Conservation (phyloP, 1,140 invertebrate species). For the Sycophila sp. region DNA sequence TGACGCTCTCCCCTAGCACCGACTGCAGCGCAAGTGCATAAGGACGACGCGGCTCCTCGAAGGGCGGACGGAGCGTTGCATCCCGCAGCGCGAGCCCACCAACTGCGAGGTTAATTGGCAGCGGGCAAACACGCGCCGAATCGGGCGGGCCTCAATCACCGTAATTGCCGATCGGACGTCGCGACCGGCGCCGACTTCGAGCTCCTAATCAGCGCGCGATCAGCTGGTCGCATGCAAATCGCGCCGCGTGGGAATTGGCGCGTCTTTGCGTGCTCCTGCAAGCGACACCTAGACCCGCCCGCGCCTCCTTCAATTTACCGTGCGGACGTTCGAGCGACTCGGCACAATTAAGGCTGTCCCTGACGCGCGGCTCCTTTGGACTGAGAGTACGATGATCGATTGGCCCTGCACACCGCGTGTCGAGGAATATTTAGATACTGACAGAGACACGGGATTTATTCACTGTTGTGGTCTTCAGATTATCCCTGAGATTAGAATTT, state of each 20-base stretch:
- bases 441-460: too few relatives aligned
- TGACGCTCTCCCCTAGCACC: too few relatives aligned
- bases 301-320: background rate
- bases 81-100: background rate
- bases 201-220: constrained; percentile 19
- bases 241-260: background rate
- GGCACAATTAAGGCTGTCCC: background rate
- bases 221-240: constrained; percentile 1
- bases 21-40: background rate
- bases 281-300: background rate
- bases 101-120: constrained; percentile 6
- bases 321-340: background rate
- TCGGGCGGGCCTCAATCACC: background rate
- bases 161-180: constrained; percentile 25
- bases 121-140: background rate
- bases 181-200: background rate
- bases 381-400: too few relatives aligned
- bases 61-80: background rate
- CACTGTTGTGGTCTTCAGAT: too few relatives aligned
- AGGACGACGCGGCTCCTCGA: background rate
- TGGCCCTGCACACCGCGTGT: too few relatives aligned
- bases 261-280: background rate
- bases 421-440: too few relatives aligned
- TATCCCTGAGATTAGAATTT: too few relatives aligned
- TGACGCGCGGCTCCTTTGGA: too few relatives aligned